Base-by-base conservation (phyloP, 1,140 invertebrate genomes). In the Coptotermes formosanus region DNA sequence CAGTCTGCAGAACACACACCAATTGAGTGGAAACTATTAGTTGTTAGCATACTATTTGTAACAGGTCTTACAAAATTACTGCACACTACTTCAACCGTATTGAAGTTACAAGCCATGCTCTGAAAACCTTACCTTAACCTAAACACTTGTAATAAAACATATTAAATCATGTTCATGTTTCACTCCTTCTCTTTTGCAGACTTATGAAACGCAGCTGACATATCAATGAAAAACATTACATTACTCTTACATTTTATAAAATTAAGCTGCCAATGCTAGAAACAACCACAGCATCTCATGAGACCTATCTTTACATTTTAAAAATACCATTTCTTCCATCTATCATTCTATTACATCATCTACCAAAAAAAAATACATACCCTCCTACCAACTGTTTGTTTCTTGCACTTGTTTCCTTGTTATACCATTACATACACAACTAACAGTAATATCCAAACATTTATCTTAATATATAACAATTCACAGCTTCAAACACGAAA, bases 41-140 rank as follows among this genome's bases (percentile, higher is more conserved):
- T 75, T 25, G n/a, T 75, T 75, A 75, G 64, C 64, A 75, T n/a
- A 75, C 64, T 14, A 75, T 75, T 75, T 75, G 25, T 75, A 75
- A 16, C 7, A 75, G 64, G 0, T 75, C 6, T 30, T n/a, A 75
- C 25, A 75, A 1, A 75, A 75, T n/a, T 9, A 75, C 1, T 1
- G 21, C 14, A 19, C n/a, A 75, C n/a, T 30, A 75, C 64, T 30
- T n/a, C 64, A 75, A 75, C n/a, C 3, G n/a, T 75, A 55, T 16
- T 55, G 52, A 14, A 75, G n/a, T 75, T 75, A 8, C 30, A 12
- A 75, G 4, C 30, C 64, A 75, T 75, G 64, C 64, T 75, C 16
- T n/a, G n/a, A 75, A 75, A 75, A 30, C 14, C 64, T 75, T 75
- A 75, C 64, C 64, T 75, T 75, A 30, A 30, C 64, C n/a, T 75